Conservation (phyloP, 2,888 invertebrate genomes). For the Oligia fasciuncula region DNA sequence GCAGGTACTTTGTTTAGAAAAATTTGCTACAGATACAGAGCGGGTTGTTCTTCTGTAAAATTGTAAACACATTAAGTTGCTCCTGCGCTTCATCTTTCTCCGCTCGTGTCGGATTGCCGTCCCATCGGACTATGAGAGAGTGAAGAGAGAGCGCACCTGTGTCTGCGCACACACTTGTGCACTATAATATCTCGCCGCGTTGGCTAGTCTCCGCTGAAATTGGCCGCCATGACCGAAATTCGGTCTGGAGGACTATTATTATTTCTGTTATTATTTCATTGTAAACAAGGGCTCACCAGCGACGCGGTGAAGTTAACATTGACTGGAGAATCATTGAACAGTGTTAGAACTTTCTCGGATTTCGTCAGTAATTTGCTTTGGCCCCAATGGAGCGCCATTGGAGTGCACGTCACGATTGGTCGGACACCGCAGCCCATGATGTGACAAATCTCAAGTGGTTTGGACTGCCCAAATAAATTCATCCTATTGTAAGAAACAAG, state of each 20-base stretch:
- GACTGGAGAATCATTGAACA: constrained; percentile 93
- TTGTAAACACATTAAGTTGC: neutral
- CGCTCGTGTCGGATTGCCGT: neutral
- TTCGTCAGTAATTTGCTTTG: constrained; percentile 90
- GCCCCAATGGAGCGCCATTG: constrained; percentile 91
- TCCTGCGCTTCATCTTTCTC: neutral
- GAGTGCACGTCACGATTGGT: constrained; percentile 91
- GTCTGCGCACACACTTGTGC: neutral
- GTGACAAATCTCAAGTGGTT: constrained; percentile 84
- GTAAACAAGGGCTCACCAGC: constrained; percentile 80
- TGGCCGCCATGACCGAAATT: neutral
- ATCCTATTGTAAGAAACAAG: constrained; percentile 68
- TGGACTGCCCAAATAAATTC: constrained; percentile 83
- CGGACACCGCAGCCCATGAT: constrained; percentile 91
- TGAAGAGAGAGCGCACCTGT: neutral
- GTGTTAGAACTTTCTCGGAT: constrained; percentile 85
- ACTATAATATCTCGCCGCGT: neutral
- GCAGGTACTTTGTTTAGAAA: neutral
- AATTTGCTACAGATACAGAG: neutral
- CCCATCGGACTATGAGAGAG: neutral
- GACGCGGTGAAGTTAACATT: constrained; percentile 89
- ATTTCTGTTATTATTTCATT: neutral
- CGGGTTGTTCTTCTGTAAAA: neutral
- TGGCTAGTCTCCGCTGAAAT: neutral
- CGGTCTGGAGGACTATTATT: neutral